Evolutionary conservation across 2,797 vertebrate species (phyloP), one percentile per base, ranked within the genome.

Genomic region (Eptatretus atami): DNA sequence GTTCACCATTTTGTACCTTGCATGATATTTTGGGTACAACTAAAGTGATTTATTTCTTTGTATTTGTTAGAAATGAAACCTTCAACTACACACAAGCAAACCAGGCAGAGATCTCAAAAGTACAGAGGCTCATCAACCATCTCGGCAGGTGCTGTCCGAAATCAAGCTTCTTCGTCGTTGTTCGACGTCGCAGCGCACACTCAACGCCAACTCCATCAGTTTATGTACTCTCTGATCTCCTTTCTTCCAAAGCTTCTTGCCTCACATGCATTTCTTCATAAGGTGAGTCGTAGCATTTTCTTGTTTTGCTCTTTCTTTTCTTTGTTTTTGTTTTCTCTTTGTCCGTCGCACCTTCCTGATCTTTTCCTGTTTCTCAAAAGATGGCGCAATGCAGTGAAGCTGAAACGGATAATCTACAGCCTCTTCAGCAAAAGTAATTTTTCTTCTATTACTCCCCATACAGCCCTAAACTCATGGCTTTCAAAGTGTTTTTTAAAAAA

Each of bases 201-300:
- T 1, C 75, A 76, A 73, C 31, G 93, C 70, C 81, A 94, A 52
- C 78, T 98, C 24, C 74, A 86, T 12, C 87, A 98, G 69, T 88
- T 90, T 66, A 92, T 82, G 64, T 98, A 82, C 73, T 70, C 94
- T 57, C 79, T 78, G 0, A 76, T 90, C 63, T 87, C 83, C 63
- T 94, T 95, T 74, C 80, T 82, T 76, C 76, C 80, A 63, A 83
- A 86, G 65, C 81, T 94, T 66, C 71, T 98, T 25, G 75, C 78
- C 13, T 83, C 84, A 1, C 64, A 69, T 66, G 71, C 67, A 68
- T 98, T 98, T 73, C 75, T 95, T 61, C 74, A 73, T 66, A 86
- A 88, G 83, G 90, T 95, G 31, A 44, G 31, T 44, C 31, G 31
- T 8, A 44, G 31, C 31, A 8, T 44, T 5, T 44, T 44, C 31